phyloP scores from a whole-genome alignment of 1,140 invertebrate genomes.

The Drosophila eugracilis region DNA sequence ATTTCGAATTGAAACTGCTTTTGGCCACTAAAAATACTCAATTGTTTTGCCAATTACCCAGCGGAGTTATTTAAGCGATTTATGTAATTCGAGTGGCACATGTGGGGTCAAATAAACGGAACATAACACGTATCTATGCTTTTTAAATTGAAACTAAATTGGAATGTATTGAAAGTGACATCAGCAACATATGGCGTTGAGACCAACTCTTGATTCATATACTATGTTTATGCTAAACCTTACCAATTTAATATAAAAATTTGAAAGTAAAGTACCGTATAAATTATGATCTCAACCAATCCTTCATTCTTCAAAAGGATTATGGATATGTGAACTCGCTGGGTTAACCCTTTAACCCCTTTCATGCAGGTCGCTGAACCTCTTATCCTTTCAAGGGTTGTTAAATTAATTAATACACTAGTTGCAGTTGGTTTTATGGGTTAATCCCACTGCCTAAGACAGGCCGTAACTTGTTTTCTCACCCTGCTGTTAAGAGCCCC shows the following conservation, averaged over 20 bases:
- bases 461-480: constrained; percentile 44
- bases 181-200: too few species aligned
- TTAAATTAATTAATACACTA: constrained; percentile 25
- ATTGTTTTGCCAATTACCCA: constrained; percentile 20
- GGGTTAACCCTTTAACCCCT: neutral
- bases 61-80: constrained; percentile 4
- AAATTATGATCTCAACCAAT: too few species aligned
- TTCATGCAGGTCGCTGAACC: neutral
- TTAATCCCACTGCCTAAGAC: constrained; percentile 12
- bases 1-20: constrained; percentile 22
- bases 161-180: too few species aligned
- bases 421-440: neutral
- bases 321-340: too few species aligned
- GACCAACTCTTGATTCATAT: too few species aligned
- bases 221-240: too few species aligned
- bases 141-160: neutral
- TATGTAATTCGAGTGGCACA: constrained; percentile 3
- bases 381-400: neutral
- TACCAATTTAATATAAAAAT: too few species aligned
- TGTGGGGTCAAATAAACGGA: neutral
- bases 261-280: too few species aligned
- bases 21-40: constrained; percentile 24
- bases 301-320: neutral
- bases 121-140: too few species aligned
- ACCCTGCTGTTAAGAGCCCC: neutral